Evolutionary conservation across 2,113 vertebrate species (phyloP).

Genomic region (Epinephelus fuscoguttatus): DNA sequence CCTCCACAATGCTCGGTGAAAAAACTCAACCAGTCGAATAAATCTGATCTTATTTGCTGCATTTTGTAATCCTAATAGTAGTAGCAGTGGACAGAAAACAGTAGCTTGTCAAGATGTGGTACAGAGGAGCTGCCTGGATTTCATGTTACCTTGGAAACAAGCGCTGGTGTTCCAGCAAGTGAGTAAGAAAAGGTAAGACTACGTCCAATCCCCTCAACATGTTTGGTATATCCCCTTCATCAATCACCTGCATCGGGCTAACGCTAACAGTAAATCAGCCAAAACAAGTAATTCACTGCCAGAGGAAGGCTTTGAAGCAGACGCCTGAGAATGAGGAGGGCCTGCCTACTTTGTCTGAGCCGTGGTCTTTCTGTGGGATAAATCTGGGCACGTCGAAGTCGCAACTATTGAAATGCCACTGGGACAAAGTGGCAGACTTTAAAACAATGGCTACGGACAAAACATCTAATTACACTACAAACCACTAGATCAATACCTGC

Average conservation of each 20-base stretch:
- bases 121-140: constrained; percentile 50
- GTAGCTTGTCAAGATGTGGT: constrained; percentile 45
- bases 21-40: constrained; percentile 8
- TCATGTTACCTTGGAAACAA: constrained; percentile 80
- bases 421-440: constrained; percentile 47
- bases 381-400: neutral
- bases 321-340: constrained; percentile 13
- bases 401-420: constrained; percentile 26
- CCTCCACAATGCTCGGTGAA: neutral
- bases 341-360: constrained; percentile 30
- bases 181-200: constrained; percentile 61
- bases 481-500: constrained; percentile 19
- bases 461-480: constrained; percentile 55
- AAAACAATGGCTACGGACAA: constrained; percentile 47
- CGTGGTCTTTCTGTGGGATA: constrained; percentile 25
- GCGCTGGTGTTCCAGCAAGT: constrained; percentile 46
- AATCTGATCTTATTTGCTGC: constrained; percentile 33
- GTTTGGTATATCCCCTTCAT: constrained; percentile 54
- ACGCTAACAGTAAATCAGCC: constrained; percentile 61
- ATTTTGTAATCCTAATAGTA: constrained; percentile 31
- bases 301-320: constrained; percentile 37
- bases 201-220: constrained; percentile 51
- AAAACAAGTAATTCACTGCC: constrained; percentile 40
- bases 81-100: constrained; percentile 47
- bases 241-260: constrained; percentile 58